Conservation (phyloP, 1,140 invertebrate species). For the Drosophila ercepeae region DNA sequence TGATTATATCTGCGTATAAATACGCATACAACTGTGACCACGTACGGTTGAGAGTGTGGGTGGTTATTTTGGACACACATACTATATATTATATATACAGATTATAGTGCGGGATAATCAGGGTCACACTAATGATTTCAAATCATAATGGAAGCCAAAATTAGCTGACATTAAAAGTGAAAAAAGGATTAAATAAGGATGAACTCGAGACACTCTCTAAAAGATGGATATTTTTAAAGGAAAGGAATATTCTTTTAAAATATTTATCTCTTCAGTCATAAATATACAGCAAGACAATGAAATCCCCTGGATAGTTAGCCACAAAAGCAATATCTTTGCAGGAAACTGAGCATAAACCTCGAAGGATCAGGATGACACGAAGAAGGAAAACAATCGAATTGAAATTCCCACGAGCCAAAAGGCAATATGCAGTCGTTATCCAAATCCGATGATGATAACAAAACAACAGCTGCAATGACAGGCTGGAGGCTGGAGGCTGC, state of each 20-base stretch:
- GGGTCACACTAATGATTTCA: neutral
- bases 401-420: neutral
- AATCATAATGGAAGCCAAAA: neutral
- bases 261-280: neutral
- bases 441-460: conserved; percentile 18
- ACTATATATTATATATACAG: neutral
- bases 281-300: neutral
- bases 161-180: too few species aligned
- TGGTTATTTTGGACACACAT: neutral
- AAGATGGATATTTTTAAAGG: too few species aligned
- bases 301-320: neutral
- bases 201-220: too few species aligned
- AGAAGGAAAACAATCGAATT: neutral
- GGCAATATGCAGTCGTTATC: neutral
- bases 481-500: neutral
- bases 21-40: conserved; percentile 33
- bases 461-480: conserved; percentile 36
- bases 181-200: neutral
- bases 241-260: neutral
- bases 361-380: neutral
- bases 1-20: conserved; percentile 68
- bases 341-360: neutral
- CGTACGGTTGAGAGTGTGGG: conserved; percentile 15
- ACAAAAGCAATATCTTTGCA: neutral
- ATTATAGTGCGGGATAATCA: neutral